Conservation (phyloP, 2,888 invertebrate genomes). For the Cheilosia vernalis region DNA sequence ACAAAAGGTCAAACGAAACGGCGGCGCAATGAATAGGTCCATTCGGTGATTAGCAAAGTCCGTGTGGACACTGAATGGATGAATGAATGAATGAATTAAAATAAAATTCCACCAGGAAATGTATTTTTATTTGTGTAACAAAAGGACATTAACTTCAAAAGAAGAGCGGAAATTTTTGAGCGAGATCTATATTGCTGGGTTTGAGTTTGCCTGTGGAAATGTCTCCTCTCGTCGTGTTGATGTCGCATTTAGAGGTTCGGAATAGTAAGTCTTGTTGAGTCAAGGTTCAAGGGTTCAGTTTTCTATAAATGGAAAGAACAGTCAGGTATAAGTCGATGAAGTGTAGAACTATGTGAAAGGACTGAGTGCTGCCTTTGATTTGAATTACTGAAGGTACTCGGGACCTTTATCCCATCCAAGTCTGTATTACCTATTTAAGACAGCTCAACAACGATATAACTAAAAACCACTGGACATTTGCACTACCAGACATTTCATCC, state of each 20-base stretch:
- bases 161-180: neutral
- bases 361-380: too few species aligned
- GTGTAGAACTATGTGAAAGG: too few species aligned
- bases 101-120: constrained; percentile 3
- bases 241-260: neutral
- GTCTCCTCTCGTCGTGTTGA: neutral
- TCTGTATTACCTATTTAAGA: too few species aligned
- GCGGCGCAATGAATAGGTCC: constrained; percentile 30
- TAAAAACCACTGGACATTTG: too few species aligned
- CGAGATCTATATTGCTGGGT: constrained; percentile 5
- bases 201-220: neutral
- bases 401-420: too few species aligned
- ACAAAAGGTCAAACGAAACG: constrained; percentile 52
- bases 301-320: too few species aligned
- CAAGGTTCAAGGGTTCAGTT: too few species aligned
- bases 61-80: constrained; percentile 13
- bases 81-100: constrained; percentile 27
- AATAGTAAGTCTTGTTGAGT: neutral
- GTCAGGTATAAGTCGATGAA: too few species aligned
- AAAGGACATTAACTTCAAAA: constrained; percentile 44
- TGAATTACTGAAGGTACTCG: too few species aligned
- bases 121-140: constrained; percentile 3
- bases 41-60: constrained; percentile 55
- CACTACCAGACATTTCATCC: too few species aligned
- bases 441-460: too few species aligned